These are phyloP conservation scores for Gerris lacustris DNA, from an alignment of 2,888 invertebrate species.

Conservation along the genomic window DNA sequence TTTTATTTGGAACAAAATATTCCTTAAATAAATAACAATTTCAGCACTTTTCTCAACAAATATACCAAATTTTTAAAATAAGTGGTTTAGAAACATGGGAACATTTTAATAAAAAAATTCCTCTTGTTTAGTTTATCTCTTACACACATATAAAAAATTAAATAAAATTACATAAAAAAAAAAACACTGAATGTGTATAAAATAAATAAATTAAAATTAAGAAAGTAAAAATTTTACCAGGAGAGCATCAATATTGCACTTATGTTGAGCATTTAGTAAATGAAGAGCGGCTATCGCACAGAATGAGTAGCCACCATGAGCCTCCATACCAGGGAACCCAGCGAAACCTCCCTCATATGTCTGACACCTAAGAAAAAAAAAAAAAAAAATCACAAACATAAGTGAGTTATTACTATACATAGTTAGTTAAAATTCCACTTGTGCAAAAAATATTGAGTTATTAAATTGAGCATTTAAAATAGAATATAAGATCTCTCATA, in stretches of 20 bases:
- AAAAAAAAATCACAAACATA: not conserved
- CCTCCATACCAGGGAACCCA: conserved; percentile 87
- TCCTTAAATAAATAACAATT: too few relatives aligned
- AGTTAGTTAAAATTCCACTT: not conserved
- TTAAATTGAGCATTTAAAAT: not conserved
- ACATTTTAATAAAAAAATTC: too few relatives aligned
- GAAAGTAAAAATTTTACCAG: conserved; percentile 40
- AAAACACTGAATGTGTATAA: not conserved
- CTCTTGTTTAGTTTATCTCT: too few relatives aligned
- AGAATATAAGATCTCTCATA: too few relatives aligned
- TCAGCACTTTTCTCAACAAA: too few relatives aligned
- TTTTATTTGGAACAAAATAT: too few relatives aligned
- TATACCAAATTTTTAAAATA: too few relatives aligned
- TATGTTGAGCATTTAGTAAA: conserved; percentile 59
- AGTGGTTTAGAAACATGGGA: too few relatives aligned
- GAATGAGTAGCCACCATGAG: conserved; percentile 98
- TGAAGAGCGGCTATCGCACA: conserved; percentile 87
- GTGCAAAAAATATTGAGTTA: not conserved
- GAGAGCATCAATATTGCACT: conserved; percentile 63
- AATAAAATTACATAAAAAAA: too few relatives aligned
- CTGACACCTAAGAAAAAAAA: conserved; percentile 57
- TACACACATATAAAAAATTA: too few relatives aligned
- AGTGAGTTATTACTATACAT: not conserved
- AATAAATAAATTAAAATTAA: not conserved
- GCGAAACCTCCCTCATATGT: conserved; percentile 98